phyloP scores from a whole-genome alignment of 2,113 vertebrate genomes.

The Calidris pugnax region DNA sequence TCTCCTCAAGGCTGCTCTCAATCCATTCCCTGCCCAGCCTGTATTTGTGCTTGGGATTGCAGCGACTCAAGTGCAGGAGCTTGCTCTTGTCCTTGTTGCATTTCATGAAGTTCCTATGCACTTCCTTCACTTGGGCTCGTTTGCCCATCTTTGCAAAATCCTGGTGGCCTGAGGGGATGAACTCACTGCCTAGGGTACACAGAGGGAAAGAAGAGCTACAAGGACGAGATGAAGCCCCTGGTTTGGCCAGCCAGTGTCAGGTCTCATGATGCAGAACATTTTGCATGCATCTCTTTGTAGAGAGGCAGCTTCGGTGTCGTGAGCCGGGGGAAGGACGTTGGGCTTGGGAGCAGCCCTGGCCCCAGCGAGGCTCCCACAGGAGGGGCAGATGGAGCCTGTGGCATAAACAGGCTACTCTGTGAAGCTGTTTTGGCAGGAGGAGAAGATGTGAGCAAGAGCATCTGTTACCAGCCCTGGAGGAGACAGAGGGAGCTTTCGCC shows the following conservation, averaged over 20 bases:
- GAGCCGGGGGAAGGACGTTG: accelerated
- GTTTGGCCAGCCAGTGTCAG: background rate
- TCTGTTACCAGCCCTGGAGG: background rate
- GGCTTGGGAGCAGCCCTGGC: background rate
- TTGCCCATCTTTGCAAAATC: background rate
- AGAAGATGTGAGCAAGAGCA: background rate
- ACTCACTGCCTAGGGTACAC: background rate
- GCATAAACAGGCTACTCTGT: background rate
- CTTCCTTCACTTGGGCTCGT: background rate
- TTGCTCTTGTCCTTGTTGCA: background rate
- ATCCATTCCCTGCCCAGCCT: background rate
- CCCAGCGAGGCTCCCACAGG: background rate
- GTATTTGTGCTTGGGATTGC: background rate
- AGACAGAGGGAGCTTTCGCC: background rate
- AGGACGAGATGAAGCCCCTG: background rate
- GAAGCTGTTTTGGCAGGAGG: slow-evolving; percentile 2
- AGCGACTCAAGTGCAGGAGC: background rate
- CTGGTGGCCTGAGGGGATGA: background rate
- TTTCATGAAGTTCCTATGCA: background rate
- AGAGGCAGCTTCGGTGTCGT: background rate
- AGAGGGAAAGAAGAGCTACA: background rate
- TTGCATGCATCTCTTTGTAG: background rate
- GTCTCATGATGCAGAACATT: no score
- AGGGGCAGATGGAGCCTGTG: background rate
- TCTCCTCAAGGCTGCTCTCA: background rate